A percentile compares a stretch with the other conserved stretches of the same genome.
phyloP scores from a whole-genome alignment of 1,140 invertebrate species.

The Nymphalis io region DNA sequence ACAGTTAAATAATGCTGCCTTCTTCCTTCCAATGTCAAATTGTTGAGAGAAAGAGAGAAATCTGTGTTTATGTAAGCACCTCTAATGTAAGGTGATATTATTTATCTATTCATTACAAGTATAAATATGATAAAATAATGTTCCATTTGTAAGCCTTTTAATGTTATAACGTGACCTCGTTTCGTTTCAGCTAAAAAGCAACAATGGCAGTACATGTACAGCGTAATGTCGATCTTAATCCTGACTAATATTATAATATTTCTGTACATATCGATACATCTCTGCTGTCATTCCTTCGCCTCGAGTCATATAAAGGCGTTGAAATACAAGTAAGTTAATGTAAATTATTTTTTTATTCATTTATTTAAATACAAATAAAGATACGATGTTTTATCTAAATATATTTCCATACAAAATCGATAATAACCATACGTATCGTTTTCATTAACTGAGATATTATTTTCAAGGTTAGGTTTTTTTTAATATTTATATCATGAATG shows the following conservation, averaged over 20 bases:
- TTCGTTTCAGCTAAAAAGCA: slow-evolving; percentile 51
- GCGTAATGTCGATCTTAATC: slow-evolving; percentile 59
- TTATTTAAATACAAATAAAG: not conserved
- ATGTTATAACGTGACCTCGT: slow-evolving; percentile 7
- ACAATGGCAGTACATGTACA: slow-evolving; percentile 73
- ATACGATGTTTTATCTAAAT: not conserved
- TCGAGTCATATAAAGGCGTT: slow-evolving; percentile 57
- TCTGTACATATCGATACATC: slow-evolving; percentile 51
- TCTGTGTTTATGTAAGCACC: too few species aligned
- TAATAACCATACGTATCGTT: too few species aligned
- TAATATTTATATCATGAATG: too few species aligned
- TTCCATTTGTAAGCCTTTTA: not conserved
- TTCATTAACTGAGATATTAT: too few species aligned
- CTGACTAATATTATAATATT: slow-evolving; percentile 61
- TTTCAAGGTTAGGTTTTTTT: too few species aligned
- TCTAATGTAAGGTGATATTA: too few species aligned
- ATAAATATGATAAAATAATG: too few species aligned
- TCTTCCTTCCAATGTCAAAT: too few species aligned
- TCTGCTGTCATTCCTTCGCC: slow-evolving; percentile 55
- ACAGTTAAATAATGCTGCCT: too few species aligned
- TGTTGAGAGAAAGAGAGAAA: too few species aligned
- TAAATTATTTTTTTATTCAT: not conserved
- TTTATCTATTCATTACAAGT: too few species aligned
- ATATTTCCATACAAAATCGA: too few species aligned
- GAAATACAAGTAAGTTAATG: slow-evolving; percentile 58